Base-by-base conservation (phyloP, 2,113 vertebrate species). In the Chrysemys picta region DNA sequence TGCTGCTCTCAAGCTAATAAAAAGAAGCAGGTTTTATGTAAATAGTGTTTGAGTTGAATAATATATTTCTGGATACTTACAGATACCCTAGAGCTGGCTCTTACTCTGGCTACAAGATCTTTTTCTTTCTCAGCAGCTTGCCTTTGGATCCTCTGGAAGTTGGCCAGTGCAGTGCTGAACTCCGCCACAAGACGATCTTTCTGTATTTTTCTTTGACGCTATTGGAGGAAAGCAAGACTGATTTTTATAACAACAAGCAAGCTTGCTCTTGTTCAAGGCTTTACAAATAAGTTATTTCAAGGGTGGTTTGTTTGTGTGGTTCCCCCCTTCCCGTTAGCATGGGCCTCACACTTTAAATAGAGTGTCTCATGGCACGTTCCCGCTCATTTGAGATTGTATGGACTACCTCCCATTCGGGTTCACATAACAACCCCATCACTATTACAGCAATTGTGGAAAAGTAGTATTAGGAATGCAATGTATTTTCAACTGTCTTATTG, bases 161-260 rank as follows among this genome's bases (percentile, higher is more conserved):
- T 98, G 76, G 98, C 99, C 80, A 99, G 97, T 1, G 99, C 98
- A 8, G 98, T 98, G 76, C 99, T 99, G 96, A 99, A 99, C 89
- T 99, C 99, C 12, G 97, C 99, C 93, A 99, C 97, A 50, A 99
- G 98, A 45, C 99, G 98, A 49, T 99, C 99, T 96, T 98, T 99
- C 97, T 99, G 99, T 87, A 99, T 98, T 97, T 99, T 99, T 80
- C 99, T 99, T 96, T 99, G 99, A 87, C 99, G 98, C 99, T 99
- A 56, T 2, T 94, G 84, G 91, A 94, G 85, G 89, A 56, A 54
- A 82, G 53, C 31, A 79, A 12, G 5, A 72, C 22, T 53, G 56
- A 72, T 45, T 59, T 89, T 94, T 91, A 94, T 24, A 31, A 69
- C 65, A 31, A 45, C 53, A 93, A 92, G 93, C 7, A 42, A 89